phyloP scores from a whole-genome alignment of 1,140 invertebrate genomes.

The Microplitis mediator region DNA sequence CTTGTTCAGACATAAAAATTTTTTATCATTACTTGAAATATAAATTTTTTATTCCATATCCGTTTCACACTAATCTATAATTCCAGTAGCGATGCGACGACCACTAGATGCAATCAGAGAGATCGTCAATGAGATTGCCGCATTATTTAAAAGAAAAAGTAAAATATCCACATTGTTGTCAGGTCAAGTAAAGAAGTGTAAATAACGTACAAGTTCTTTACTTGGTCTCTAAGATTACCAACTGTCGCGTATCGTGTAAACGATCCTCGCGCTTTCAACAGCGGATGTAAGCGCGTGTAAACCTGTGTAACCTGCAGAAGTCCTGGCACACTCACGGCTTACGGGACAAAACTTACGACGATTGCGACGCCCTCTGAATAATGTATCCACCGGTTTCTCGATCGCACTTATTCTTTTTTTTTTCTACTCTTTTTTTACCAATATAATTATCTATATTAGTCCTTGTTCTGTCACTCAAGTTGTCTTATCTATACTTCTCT shows the following conservation, averaged over 20 bases:
- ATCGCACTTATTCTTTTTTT: not conserved
- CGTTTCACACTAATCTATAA: too few relatives aligned
- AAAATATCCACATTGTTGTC: too few relatives aligned
- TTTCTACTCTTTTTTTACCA: not conserved
- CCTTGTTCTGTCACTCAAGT: not conserved
- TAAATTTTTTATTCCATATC: too few relatives aligned
- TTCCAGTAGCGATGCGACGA: too few relatives aligned
- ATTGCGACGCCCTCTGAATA: constrained; percentile 18
- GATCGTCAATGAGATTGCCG: too few relatives aligned
- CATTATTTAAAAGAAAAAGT: too few relatives aligned
- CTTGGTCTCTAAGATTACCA: not conserved
- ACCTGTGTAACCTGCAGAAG: constrained; percentile 16
- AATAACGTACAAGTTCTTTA: not conserved
- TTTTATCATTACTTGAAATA: too few relatives aligned
- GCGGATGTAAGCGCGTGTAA: constrained; percentile 18
- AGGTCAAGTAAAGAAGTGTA: not conserved
- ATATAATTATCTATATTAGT: not conserved
- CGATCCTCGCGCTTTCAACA: not conserved
- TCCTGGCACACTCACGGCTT: not conserved
- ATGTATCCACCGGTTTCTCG: constrained; percentile 20
- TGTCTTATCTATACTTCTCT: not conserved
- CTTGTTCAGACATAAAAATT: too few relatives aligned
- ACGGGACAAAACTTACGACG: constrained; percentile 11
- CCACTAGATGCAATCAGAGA: too few relatives aligned
- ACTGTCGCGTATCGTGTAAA: constrained; percentile 7